Percentiles rank a stretch among this genome's conserved stretches.
phyloP scores from a whole-genome alignment of 2,888 invertebrate species.

The Serripes groenlandicus region DNA sequence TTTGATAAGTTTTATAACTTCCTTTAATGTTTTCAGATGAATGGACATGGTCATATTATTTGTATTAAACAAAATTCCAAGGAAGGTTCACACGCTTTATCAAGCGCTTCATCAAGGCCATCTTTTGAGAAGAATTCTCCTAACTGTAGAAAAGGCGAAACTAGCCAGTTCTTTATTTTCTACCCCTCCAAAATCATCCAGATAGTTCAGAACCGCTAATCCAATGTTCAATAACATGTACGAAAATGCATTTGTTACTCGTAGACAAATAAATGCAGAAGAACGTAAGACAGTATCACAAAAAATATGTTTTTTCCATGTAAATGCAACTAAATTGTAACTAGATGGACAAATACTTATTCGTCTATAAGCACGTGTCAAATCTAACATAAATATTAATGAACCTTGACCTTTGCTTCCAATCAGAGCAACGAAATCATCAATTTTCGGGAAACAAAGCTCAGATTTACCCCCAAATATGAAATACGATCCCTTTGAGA shows the following conservation, averaged over 20 bases:
- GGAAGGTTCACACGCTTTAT: neutral
- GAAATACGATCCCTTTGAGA: too few relatives aligned
- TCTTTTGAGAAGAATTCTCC: neutral
- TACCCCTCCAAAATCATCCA: neutral
- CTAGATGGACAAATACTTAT: neutral
- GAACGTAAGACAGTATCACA: neutral
- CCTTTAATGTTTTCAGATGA: neutral
- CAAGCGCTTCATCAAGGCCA: neutral
- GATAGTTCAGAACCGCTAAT: conserved; percentile 4
- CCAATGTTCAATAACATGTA: too few relatives aligned
- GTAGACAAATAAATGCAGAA: neutral
- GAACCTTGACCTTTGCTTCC: neutral
- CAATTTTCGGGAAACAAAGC: neutral
- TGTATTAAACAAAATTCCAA: neutral
- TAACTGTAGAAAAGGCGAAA: neutral
- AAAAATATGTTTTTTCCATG: neutral
- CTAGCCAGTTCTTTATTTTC: neutral
- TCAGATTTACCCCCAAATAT: neutral
- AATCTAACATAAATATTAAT: neutral
- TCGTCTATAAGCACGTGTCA: neutral
- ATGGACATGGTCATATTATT: neutral
- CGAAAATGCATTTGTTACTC: conserved; percentile 1
- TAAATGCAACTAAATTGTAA: neutral
- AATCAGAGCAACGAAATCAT: neutral
- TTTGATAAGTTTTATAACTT: neutral